A percentile compares a stretch with the other conserved stretches of the same genome.
These are phyloP conservation scores for Ailuropoda melanoleuca DNA, from an alignment of 2,113 vertebrate species.

Conservation along the genomic window DNA sequence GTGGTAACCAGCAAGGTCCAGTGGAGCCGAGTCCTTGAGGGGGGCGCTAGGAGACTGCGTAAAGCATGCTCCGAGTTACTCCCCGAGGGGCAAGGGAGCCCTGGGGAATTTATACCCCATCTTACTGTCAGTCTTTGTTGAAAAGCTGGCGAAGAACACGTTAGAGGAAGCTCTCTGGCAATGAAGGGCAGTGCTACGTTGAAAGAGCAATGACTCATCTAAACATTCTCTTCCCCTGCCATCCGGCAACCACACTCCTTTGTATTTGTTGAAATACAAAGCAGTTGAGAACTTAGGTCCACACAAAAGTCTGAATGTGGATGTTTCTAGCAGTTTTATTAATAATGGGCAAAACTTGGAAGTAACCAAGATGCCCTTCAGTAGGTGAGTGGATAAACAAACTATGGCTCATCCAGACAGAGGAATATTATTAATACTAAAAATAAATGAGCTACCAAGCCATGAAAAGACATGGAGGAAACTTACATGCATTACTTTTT, in stretches of 20 bases:
- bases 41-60: accelerated
- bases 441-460: background rate
- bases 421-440: background rate
- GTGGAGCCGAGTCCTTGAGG: background rate
- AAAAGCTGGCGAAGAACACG: background rate
- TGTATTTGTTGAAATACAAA: background rate
- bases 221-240: background rate
- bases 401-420: background rate
- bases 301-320: background rate
- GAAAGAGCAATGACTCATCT: background rate
- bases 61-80: background rate
- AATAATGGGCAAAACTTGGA: background rate
- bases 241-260: background rate
- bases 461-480: background rate
- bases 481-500: background rate
- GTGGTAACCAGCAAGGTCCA: accelerated
- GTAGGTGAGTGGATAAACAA: background rate
- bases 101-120: no score
- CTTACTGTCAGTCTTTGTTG: background rate
- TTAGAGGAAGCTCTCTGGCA: background rate
- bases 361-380: background rate
- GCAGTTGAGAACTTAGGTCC: background rate
- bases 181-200: accelerated
- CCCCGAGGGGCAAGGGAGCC: accelerated
- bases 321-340: background rate